Conservation (phyloP, 2,113 vertebrate genomes). For the Gulo gulo region DNA sequence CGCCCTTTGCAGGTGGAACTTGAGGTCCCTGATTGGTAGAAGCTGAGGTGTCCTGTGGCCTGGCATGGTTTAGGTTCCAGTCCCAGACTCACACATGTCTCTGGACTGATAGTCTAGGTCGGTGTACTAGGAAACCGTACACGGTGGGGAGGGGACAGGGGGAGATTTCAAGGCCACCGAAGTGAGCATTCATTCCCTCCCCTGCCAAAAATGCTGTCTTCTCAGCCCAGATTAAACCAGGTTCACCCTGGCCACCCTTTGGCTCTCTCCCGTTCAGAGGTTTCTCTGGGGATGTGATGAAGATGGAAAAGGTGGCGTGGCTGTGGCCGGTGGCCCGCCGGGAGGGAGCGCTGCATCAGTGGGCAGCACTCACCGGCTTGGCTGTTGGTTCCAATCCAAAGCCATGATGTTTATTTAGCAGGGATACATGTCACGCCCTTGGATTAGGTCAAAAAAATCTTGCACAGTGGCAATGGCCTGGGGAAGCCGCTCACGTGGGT, state of each 20-base stretch:
- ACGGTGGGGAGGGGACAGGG: rapidly evolving
- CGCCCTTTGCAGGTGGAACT: neutral
- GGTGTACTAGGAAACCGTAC: neutral
- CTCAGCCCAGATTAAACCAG: neutral
- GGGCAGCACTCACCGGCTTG: neutral
- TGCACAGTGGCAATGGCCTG: rapidly evolving
- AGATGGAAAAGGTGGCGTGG: neutral
- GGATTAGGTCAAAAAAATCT: neutral
- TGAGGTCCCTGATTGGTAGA: neutral
- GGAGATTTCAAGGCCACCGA: neutral
- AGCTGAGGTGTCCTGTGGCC: neutral
- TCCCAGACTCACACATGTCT: neutral
- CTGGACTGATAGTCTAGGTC: rapidly evolving
- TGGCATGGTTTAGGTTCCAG: rapidly evolving
- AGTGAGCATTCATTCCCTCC: neutral
- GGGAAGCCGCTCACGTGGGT: neutral
- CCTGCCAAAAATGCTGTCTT: neutral
- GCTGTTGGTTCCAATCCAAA: neutral
- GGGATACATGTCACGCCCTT: neutral
- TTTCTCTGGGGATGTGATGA: neutral
- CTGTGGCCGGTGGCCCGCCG: neutral
- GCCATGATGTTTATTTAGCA: neutral
- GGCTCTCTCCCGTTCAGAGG: neutral
- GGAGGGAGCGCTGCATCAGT: neutral
- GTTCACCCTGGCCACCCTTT: neutral